Conservation (phyloP, 2,113 vertebrate genomes). For the Podarcis muralis region DNA sequence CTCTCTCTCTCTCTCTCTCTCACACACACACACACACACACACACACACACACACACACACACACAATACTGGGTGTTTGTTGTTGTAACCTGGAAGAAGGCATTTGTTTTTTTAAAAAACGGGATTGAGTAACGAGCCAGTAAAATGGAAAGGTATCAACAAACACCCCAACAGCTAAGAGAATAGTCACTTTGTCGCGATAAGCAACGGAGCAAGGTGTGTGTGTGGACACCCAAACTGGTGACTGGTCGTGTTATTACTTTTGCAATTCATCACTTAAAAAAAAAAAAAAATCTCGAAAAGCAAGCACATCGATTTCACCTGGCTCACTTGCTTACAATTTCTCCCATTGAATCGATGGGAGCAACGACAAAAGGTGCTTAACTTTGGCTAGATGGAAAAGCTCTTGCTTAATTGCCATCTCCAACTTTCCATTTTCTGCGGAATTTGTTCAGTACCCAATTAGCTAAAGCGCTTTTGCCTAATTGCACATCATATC, state of each 20-base stretch:
- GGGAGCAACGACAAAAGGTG: too few relatives aligned
- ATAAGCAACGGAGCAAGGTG: too few relatives aligned
- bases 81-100: background rate
- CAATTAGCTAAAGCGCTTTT: background rate
- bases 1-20: too few relatives aligned
- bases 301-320: background rate
- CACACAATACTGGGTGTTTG: too few relatives aligned
- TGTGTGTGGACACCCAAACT: background rate
- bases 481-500: background rate
- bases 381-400: background rate
- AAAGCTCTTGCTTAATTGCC: background rate
- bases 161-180: slow-evolving; percentile 23
- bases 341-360: background rate
- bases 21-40: too few relatives aligned
- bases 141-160: slow-evolving; percentile 37
- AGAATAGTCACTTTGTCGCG: too few relatives aligned
- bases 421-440: background rate
- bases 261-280: background rate
- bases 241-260: background rate
- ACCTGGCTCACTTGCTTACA: background rate
- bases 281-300: background rate
- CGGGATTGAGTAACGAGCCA: slow-evolving; percentile 40
- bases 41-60: background rate
- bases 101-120: background rate
- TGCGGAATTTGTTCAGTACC: background rate